These are phyloP conservation scores for Drosophila teissieri DNA, from an alignment of 1,140 invertebrate genomes.

Conservation along the genomic window DNA sequence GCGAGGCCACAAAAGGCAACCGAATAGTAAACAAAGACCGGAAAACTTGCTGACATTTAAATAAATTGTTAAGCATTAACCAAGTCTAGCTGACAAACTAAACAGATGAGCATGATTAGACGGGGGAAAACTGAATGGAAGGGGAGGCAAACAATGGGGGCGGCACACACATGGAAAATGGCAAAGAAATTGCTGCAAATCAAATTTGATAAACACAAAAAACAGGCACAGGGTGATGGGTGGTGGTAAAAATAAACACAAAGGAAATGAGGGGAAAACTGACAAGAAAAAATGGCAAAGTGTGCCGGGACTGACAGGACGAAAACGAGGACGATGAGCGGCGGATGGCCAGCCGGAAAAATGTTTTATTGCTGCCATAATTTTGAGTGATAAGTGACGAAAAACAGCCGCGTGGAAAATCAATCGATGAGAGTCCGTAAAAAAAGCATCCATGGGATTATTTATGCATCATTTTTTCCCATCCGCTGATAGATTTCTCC, in stretches of 20 bases:
- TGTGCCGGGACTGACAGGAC: conserved; percentile 70
- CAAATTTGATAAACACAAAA: conserved; percentile 80
- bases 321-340: conserved; percentile 31
- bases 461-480: conserved; percentile 72
- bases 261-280: conserved; percentile 68
- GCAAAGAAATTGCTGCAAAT: conserved; percentile 80
- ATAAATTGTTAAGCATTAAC: conserved; percentile 78
- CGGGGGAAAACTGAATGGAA: neutral
- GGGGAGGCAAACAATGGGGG: conserved; percentile 48
- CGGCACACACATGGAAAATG: conserved; percentile 73
- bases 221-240: conserved; percentile 30
- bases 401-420: conserved; percentile 72
- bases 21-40: conserved; percentile 35
- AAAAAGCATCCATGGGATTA: conserved; percentile 59
- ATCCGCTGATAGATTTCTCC: conserved; percentile 61
- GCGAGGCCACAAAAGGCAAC: conserved; percentile 17
- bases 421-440: conserved; percentile 67
- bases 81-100: conserved; percentile 65
- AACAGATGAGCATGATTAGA: conserved; percentile 45
- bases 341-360: conserved; percentile 65
- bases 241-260: conserved; percentile 45
- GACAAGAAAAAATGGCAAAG: conserved; percentile 81
- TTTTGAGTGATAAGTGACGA: conserved; percentile 83
- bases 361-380: conserved; percentile 83
- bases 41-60: conserved; percentile 77